A percentile compares a stretch with the other conserved stretches of the same genome.
Evolutionary conservation across 1,140 invertebrate species (phyloP).

Genomic region (Coelopa frigida): DNA sequence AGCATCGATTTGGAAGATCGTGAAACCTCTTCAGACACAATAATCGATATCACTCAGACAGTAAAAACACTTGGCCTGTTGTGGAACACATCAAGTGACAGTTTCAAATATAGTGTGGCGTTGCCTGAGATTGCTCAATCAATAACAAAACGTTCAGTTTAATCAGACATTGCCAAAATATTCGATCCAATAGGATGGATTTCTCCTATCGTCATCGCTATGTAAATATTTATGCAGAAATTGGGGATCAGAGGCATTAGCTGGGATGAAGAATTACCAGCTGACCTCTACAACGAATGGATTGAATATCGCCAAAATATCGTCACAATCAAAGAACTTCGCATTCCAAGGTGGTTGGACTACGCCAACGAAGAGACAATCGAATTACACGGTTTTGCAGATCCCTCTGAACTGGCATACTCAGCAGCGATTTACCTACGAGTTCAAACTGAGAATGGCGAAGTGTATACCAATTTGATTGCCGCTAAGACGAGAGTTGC

Average conservation of each 20-base stretch:
- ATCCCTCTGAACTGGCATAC: slow-evolving; percentile 34
- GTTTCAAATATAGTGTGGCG: no score
- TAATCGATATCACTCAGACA: no score
- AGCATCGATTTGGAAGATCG: no score
- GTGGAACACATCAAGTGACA: no score
- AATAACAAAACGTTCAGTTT: no score
- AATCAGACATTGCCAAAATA: no score
- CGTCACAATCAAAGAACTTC: slow-evolving; percentile 10
- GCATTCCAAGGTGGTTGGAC: slow-evolving; percentile 5
- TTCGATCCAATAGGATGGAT: no score
- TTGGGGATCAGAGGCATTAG: slow-evolving; percentile 30
- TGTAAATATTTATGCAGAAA: slow-evolving; percentile 42
- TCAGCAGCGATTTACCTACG: slow-evolving; percentile 36
- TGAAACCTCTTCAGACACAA: no score
- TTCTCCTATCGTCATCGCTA: no score
- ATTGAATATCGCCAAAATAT: slow-evolving; percentile 16
- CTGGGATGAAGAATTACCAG: slow-evolving; percentile 31
- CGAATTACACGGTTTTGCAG: slow-evolving; percentile 32
- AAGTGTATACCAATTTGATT: slow-evolving; percentile 5
- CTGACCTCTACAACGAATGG: slow-evolving; percentile 16
- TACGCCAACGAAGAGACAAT: slow-evolving; percentile 2
- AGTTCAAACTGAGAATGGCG: neutral
- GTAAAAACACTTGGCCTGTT: no score
- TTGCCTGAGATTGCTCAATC: no score
- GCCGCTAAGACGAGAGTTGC: slow-evolving; percentile 14